phyloP scores from a whole-genome alignment of 2,113 vertebrate species.

The Corapipo altera region DNA sequence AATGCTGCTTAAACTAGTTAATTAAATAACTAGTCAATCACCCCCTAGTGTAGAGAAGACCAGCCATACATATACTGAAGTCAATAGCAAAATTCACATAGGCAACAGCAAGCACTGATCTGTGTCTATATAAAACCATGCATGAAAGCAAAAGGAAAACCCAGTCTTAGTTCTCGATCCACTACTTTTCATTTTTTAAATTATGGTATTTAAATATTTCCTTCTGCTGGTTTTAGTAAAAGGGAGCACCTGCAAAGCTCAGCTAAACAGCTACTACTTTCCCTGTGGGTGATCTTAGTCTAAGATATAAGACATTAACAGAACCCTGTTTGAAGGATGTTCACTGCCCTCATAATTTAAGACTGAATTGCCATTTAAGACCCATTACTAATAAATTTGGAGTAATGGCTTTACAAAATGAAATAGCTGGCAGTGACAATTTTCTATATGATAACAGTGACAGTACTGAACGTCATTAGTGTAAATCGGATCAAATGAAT shows the following conservation, averaged over 20 bases:
- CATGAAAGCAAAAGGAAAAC: not conserved
- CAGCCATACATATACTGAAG: not conserved
- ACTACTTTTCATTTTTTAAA: not conserved
- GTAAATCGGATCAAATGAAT: constrained; percentile 4
- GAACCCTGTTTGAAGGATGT: not conserved
- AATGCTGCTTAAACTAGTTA: constrained; percentile 65
- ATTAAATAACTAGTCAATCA: constrained; percentile 64
- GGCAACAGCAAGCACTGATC: not conserved
- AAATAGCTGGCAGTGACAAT: not conserved
- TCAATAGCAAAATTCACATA: not conserved
- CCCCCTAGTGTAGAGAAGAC: constrained; percentile 6
- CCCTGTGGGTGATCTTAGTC: not conserved
- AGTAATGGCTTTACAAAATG: not conserved
- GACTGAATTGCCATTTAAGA: not conserved
- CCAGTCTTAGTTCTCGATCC: not conserved
- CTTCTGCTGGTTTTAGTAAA: not conserved
- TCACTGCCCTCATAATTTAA: not conserved
- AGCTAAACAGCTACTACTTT: not conserved
- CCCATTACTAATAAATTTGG: not conserved
- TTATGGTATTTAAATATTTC: not conserved
- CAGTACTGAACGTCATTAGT: not conserved
- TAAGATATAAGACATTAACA: not conserved
- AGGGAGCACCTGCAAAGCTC: constrained; percentile 10
- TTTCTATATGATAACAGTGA: not conserved
- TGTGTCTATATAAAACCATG: not conserved